Percentiles rank a stretch among this genome's conserved stretches.
Evolutionary conservation across 2,113 vertebrate species (phyloP).

Genomic region (Otus sunia): DNA sequence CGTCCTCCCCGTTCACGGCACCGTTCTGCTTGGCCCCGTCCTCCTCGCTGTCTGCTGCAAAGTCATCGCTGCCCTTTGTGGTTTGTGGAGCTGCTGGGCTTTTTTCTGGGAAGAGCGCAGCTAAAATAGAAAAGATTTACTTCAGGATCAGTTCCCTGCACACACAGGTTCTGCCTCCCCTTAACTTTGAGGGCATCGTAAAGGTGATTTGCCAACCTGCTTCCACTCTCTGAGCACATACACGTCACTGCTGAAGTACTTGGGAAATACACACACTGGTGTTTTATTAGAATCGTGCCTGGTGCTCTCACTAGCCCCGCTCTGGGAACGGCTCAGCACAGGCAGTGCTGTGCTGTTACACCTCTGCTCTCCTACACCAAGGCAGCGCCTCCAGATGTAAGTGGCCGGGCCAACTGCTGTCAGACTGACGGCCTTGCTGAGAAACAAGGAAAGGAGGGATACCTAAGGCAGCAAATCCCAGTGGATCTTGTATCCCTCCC

Average conservation of each 20-base stretch:
- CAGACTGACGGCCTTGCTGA: background rate
- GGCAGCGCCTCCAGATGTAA: background rate
- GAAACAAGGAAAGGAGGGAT: background rate
- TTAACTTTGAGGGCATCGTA: background rate
- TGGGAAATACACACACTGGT: background rate
- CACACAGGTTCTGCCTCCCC: background rate
- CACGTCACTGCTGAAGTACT: accelerated
- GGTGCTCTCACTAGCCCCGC: background rate
- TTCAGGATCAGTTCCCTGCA: background rate
- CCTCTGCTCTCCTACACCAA: background rate
- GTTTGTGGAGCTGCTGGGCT: background rate
- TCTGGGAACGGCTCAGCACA: background rate
- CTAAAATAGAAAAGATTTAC: slow-evolving; percentile 29
- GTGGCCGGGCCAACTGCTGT: background rate
- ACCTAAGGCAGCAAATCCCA: background rate
- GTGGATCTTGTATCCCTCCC: background rate
- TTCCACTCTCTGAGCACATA: accelerated
- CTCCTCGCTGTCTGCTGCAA: background rate
- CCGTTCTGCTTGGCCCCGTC: background rate
- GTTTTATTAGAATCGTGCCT: background rate
- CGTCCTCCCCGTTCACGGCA: accelerated
- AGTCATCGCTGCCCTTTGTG: background rate
- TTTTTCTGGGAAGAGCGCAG: slow-evolving; percentile 66
- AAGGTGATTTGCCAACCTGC: background rate
- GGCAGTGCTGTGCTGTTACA: background rate